These are phyloP conservation scores for Acropora tenuis DNA, from an alignment of 64 coral and sea anemone species.

Conservation along the genomic window DNA sequence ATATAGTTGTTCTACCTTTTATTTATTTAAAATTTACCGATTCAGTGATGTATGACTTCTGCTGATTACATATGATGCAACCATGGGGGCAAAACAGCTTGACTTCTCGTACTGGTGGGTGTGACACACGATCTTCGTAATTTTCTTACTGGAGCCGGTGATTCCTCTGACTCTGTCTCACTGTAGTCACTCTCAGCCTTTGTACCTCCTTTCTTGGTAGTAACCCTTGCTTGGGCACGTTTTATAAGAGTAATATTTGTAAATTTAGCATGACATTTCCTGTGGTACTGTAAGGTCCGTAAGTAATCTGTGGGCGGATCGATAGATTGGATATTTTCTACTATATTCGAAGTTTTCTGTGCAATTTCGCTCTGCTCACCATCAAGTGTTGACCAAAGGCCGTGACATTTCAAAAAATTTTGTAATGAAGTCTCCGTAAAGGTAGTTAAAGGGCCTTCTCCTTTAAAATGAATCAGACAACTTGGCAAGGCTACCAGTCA, in stretches of 20 bases:
- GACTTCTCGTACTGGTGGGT: slow-evolving; percentile 40
- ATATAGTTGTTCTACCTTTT: slow-evolving; percentile 43
- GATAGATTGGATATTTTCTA: slow-evolving; percentile 30
- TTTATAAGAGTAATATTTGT: slow-evolving; percentile 68
- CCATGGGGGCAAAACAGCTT: slow-evolving; percentile 63
- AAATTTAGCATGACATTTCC: slow-evolving; percentile 64
- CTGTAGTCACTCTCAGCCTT: slow-evolving; percentile 33
- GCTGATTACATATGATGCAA: slow-evolving; percentile 71
- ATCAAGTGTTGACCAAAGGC: slow-evolving; percentile 41
- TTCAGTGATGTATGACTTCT: slow-evolving; percentile 68
- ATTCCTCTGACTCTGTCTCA: slow-evolving; percentile 19
- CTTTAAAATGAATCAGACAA: slow-evolving; percentile 45
- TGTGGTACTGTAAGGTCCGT: slow-evolving; percentile 33
- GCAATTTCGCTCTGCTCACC: slow-evolving; percentile 65
- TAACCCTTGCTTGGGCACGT: slow-evolving; percentile 50
- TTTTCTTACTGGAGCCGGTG: slow-evolving; percentile 47
- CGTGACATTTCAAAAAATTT: slow-evolving; percentile 31
- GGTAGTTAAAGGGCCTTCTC: slow-evolving; percentile 1
- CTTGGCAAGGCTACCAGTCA: slow-evolving; percentile 4
- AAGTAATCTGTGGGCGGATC: slow-evolving; percentile 19
- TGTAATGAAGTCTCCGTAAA: slow-evolving; percentile 6
- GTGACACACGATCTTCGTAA: slow-evolving; percentile 42
- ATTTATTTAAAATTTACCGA: slow-evolving; percentile 59
- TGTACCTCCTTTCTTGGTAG: slow-evolving; percentile 28
- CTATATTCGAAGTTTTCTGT: slow-evolving; percentile 44